Conservation (phyloP, 1,140 invertebrate species). For the Bombus impatiens region DNA sequence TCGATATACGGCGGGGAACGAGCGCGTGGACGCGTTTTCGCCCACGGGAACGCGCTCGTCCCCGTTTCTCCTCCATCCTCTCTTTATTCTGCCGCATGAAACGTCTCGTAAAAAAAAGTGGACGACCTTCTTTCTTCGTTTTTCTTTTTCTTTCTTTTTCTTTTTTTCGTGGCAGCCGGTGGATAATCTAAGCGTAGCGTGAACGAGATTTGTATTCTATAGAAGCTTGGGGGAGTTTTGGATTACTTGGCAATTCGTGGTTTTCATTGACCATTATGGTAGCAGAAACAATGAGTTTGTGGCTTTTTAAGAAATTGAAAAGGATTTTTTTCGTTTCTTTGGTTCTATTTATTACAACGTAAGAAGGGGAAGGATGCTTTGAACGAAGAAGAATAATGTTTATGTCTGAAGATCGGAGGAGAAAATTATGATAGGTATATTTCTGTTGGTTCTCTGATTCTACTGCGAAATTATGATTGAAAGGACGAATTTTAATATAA, state of each 20-base stretch:
- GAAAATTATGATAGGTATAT: too few relatives aligned
- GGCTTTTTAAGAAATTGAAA: neutral
- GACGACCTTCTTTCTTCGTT: neutral
- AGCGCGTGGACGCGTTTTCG: neutral
- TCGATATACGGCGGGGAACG: conserved; percentile 21
- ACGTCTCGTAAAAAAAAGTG: neutral
- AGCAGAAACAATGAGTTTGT: neutral
- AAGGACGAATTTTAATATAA: too few relatives aligned
- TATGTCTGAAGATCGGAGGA: too few relatives aligned
- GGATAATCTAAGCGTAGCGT: neutral
- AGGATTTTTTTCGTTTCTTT: neutral
- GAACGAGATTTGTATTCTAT: neutral
- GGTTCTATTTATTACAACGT: neutral
- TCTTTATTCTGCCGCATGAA: neutral
- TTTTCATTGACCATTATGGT: neutral
- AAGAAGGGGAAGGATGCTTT: too few relatives aligned
- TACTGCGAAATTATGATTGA: too few relatives aligned
- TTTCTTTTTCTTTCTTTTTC: neutral
- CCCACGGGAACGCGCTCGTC: neutral
- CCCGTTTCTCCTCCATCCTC: neutral
- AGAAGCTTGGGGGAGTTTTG: neutral
- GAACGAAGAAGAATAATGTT: too few relatives aligned
- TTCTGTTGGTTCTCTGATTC: too few relatives aligned
- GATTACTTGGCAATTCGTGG: neutral
- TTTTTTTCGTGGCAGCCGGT: too few relatives aligned